These are phyloP conservation scores for Eristalis tenax DNA, from an alignment of 2,888 invertebrate genomes.

Conservation along the genomic window DNA sequence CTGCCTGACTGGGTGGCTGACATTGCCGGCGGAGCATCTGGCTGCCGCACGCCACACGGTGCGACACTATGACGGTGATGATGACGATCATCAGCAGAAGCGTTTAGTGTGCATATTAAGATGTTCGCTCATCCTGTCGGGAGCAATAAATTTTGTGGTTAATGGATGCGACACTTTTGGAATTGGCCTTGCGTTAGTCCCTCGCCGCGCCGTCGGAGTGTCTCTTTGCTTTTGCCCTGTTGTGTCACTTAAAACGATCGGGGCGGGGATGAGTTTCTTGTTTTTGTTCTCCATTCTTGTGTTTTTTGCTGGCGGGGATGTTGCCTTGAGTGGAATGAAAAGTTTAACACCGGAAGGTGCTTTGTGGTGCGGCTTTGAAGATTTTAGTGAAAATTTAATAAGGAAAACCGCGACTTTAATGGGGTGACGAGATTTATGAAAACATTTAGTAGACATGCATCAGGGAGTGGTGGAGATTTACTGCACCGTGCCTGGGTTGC, in stretches of 20 bases:
- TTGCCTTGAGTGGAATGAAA: background rate
- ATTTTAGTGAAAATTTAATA: conserved; percentile 29
- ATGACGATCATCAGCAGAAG: conserved; percentile 68
- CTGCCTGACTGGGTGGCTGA: background rate
- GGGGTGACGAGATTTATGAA: conserved; percentile 18
- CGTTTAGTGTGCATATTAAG: conserved; percentile 69
- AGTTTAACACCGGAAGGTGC: conserved; percentile 64
- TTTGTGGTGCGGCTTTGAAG: conserved; percentile 50
- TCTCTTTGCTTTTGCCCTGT: background rate
- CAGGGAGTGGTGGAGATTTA: background rate
- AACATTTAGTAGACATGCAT: background rate
- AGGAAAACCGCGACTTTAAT: conserved; percentile 20
- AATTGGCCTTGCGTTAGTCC: conserved; percentile 57
- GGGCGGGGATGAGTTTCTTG: conserved; percentile 11
- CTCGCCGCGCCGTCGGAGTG: conserved; percentile 35
- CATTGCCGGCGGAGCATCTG: conserved; percentile 44
- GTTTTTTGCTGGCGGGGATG: background rate
- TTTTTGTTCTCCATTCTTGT: background rate
- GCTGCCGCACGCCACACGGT: background rate
- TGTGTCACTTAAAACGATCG: background rate
- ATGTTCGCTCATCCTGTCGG: conserved; percentile 62
- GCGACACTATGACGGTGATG: conserved; percentile 48
- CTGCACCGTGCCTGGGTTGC: background rate
- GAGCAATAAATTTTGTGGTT: conserved; percentile 71
- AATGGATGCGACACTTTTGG: conserved; percentile 68